Evolutionary conservation across 2,888 invertebrate species (phyloP), one percentile per base, ranked within the genome.

Genomic region (Fabriciana adippe): DNA sequence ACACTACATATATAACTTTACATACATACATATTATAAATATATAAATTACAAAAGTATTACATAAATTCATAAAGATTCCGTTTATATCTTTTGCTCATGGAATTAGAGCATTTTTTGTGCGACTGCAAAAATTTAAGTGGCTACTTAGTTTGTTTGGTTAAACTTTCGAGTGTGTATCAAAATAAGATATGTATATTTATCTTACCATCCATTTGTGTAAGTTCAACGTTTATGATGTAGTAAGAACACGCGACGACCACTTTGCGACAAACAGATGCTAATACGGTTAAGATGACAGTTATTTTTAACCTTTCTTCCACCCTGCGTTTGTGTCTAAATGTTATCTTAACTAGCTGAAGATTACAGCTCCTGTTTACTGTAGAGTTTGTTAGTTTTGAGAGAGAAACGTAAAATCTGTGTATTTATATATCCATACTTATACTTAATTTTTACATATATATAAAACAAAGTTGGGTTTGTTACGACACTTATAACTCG

Each of bases 51-150:
- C 18, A 18, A 1, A 18, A 18, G 18, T 18, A 18, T 41, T 41
- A 41, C 35, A 41, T 11, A 41, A 41, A 41, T 8, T 0, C 11
- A 41, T 41, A 41, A 41, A 41, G 35, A 41, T 41, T 35, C 35
- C 8, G 1, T 6, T 35, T 2, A 5, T 31, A 8, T 6, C 78
- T 84, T 85, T 70, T 41, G 35, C 64, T 64, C 69, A 55, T 67
- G 63, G 66, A 67, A 71, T 69, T 69, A 63, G 71, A 57, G 61
- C 59, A 56, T 60, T 72, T 72, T 67, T 68, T 70, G 60, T 60
- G 41, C 31, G 47, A 60, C 35, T 53, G 60, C 60, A 61, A 66
- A 41, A 60, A 21, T 66, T 61, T 61, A 61, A 61, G 55, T 55
- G 45, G 61, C 61, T 66, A 61, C 41, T 61, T 55, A 55, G 6